A percentile compares a stretch with the other conserved stretches of the same genome.
Evolutionary conservation across 2,888 invertebrate species (phyloP).

Genomic region (Scaptomyza reducta): DNA sequence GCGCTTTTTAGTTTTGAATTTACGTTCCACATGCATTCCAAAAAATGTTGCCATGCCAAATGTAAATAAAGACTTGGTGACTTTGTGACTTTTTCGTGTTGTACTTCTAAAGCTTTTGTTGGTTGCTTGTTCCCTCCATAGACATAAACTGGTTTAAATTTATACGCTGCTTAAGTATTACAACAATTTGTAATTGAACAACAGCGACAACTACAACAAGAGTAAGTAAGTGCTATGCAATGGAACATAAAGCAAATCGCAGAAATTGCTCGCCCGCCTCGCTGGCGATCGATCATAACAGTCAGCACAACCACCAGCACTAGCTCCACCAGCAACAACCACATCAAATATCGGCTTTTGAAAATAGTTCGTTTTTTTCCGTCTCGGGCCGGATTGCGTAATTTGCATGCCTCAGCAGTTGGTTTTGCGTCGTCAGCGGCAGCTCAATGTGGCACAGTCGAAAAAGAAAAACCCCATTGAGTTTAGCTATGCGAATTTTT

Average conservation of each 20-base stretch:
- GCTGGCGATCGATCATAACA: slow-evolving; percentile 75
- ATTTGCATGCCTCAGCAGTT: slow-evolving; percentile 71
- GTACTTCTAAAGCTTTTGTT: slow-evolving; percentile 47
- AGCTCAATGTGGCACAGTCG: slow-evolving; percentile 43
- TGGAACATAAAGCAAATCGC: slow-evolving; percentile 76
- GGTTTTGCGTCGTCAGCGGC: slow-evolving; percentile 6
- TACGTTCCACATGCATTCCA: slow-evolving; percentile 18
- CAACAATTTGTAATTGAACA: slow-evolving; percentile 65
- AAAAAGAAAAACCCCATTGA: slow-evolving; percentile 40
- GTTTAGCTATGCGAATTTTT: slow-evolving; percentile 63
- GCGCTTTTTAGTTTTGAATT: slow-evolving; percentile 1
- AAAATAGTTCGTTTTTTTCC: slow-evolving; percentile 22
- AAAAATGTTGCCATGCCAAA: slow-evolving; percentile 8
- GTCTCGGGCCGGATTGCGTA: slow-evolving; percentile 59
- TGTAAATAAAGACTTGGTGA: slow-evolving; percentile 10
- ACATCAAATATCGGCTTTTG: slow-evolving; percentile 49
- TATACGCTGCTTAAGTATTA: slow-evolving; percentile 57
- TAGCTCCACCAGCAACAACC: slow-evolving; percentile 23
- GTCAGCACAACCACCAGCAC: slow-evolving; percentile 29
- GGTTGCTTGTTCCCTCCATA: slow-evolving; percentile 28
- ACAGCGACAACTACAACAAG: slow-evolving; percentile 42
- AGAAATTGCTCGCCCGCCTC: slow-evolving; percentile 65
- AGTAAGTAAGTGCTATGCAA: slow-evolving; percentile 60
- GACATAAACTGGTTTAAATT: slow-evolving; percentile 66
- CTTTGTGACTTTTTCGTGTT: slow-evolving; percentile 24